Percentiles rank a stretch among this genome's conserved stretches.
These are phyloP conservation scores for Taxidea taxus DNA, from an alignment of 2,113 vertebrate species.

Conservation along the genomic window DNA sequence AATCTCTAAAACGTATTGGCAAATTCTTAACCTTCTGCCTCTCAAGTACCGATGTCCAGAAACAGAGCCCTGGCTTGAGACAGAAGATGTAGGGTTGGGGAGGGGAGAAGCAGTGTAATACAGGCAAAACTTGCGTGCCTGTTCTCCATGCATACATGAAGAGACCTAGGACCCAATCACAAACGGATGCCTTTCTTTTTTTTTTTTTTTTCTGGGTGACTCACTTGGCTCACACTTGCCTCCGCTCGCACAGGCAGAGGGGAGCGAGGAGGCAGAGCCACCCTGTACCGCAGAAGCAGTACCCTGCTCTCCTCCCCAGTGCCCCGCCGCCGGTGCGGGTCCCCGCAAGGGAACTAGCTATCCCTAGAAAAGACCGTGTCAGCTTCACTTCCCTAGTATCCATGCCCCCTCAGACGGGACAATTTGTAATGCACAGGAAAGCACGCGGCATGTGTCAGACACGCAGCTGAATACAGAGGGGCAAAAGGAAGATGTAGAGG, in stretches of 20 bases:
- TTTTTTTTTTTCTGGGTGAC: not conserved
- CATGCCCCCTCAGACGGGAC: not conserved
- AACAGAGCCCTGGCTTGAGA: not conserved
- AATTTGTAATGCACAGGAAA: not conserved
- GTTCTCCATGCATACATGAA: not conserved
- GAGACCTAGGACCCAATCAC: not conserved
- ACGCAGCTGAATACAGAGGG: not conserved
- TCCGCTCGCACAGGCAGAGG: not conserved
- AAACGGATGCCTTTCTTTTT: not conserved
- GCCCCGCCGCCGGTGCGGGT: not conserved
- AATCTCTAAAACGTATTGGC: not conserved
- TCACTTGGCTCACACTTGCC: not conserved
- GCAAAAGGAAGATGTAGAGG: fast-evolving
- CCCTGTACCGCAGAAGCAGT: not conserved
- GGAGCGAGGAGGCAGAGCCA: not conserved
- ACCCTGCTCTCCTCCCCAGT: not conserved
- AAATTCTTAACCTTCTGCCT: not conserved
- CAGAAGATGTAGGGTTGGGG: no score
- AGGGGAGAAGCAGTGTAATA: not conserved
- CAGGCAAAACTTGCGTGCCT: not conserved
- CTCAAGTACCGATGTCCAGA: not conserved
- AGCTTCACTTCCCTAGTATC: not conserved
- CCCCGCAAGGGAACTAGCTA: not conserved
- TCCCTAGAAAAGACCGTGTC: not conserved
- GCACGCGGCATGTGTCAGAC: not conserved